Evolutionary conservation across 2,113 vertebrate genomes (phyloP), one percentile per base, ranked within the genome.

Genomic region (Clupea harengus): DNA sequence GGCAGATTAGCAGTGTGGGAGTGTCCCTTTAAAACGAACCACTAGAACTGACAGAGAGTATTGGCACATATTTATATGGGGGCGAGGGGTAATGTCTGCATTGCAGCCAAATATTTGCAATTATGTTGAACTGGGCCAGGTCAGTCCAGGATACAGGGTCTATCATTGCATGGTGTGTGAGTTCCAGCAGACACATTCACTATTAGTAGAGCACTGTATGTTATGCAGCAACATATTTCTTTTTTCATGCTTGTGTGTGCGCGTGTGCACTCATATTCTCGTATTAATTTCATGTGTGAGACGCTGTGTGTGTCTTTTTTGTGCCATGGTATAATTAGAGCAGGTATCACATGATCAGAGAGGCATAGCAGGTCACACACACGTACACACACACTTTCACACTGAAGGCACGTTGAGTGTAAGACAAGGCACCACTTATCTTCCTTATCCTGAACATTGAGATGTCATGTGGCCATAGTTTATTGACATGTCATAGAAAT

Each of bases 311-410:
- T 93, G 94, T 92, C 93, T 93, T 95, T 94, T 89, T 95, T 90
- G 91, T 92, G 89, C 85, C 60, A 90, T 90, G 92, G 84, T 95
- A 95, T 94, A 94, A 95, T 95, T 95, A 95, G 95, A 93, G 92
- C 91, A 91, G 91, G 92, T 95, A 94, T 95, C 94, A 95, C 93
- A 95, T 95, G 95, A 95, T 94, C 93, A 91, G 50, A 57, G 92
- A 93, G 92, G 92, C 91, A 91, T 88, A 93, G 89, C 84, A 90
- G 93, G 91, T 93, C 92, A 92, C 91, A 93, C 92, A 93, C 93
- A 93, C 93, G 92, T 86, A 89, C 86, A 89, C 85, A 91, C 57
- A 64, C 57, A 64, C 57, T 25, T 9, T 25, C 60, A 67, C n/a
- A 67, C 60, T 25, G 60, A 60, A 60, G 54, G 54, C 60, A 25